Base-by-base conservation (phyloP, 2,888 invertebrate species). In the Entomobrya multifasciata region DNA sequence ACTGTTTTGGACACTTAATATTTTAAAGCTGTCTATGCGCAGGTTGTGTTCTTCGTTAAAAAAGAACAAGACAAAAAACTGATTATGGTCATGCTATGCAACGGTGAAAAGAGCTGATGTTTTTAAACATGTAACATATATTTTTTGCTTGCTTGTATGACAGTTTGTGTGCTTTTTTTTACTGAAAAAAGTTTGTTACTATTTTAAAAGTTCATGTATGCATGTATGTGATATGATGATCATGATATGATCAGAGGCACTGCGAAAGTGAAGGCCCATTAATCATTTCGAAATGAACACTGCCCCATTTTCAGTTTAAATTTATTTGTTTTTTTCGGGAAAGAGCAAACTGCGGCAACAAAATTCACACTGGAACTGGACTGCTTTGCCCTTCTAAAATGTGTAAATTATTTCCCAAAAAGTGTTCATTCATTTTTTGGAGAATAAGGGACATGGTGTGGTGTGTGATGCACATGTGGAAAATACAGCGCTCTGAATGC, bases 281-380 rank as follows among this genome's bases (percentile, higher is more conserved):
- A 88, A 89, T 89, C 89, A 89, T 88, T 88, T 77, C 20, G 78
- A 87, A 82, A 60, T 81, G 41, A 72, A 44, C 70, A 20, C 62
- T 74, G 60, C 30, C 76, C 62, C 11, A 44, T 6, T 74, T 72
- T 44, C 41, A 65, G 30, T 65, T 36, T 60, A 25, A 20, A 6
- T 49, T 49, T 49, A 49, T 3, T 49, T 49, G n/a, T n/a, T 49
- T 15, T 13, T 49, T 49, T 49, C 49, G 13, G 49, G 49, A 49
- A 49, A 49, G n/a, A n/a, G n/a, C n/a, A 49, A 11, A 49, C 8
- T 15, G 11, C 57, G 27, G 25, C 57, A 25, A 25, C 27, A 60
- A 22, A 60, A 60, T 49, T 49, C 49, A 49, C 25, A 60, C 57
- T 13, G 25, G 57, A 60, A 60, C 25, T 27, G 55, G 55, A 55